phyloP scores from a whole-genome alignment of 1,140 invertebrate genomes.

The Cydia amplana region DNA sequence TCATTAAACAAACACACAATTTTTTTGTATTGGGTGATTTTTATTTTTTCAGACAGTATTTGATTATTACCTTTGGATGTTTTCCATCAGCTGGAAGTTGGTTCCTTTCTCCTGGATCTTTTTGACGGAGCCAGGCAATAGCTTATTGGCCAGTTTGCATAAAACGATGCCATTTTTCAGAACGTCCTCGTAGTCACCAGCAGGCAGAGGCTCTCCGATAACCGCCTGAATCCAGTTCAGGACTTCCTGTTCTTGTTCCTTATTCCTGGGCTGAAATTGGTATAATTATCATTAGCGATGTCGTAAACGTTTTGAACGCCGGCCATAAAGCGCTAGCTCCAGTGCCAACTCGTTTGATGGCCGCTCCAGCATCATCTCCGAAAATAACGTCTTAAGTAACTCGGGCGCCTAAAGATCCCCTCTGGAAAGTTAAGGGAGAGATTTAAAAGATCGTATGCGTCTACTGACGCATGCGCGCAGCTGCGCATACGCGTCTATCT shows the following conservation, averaged over 20 bases:
- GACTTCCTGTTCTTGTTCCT: conserved; percentile 95
- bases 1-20: conserved; percentile 27
- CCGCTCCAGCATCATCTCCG: conserved; percentile 71
- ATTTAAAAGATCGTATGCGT: conserved; percentile 19
- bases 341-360: conserved; percentile 75
- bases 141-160: conserved; percentile 97
- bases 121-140: conserved; percentile 95
- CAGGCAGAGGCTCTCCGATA: conserved; percentile 92
- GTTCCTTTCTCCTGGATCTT: conserved; percentile 98
- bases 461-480: conserved; percentile 20
- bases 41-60: not conserved
- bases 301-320: conserved; percentile 58
- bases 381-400: conserved; percentile 68
- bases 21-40: not conserved
- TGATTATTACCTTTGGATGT: conserved; percentile 88
- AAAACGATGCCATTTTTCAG: conserved; percentile 95
- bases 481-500: conserved; percentile 30
- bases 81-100: conserved; percentile 99
- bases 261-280: conserved; percentile 87
- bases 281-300: conserved; percentile 34
- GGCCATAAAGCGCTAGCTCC: conserved; percentile 71
- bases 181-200: conserved; percentile 93
- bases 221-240: conserved; percentile 94
- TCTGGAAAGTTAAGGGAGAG: conserved; percentile 42
- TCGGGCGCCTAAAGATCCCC: conserved; percentile 38